A percentile compares a stretch with the other conserved stretches of the same genome.
These are phyloP conservation scores for Daboia siamensis DNA, from an alignment of 2,113 vertebrate genomes.

Conservation along the genomic window DNA sequence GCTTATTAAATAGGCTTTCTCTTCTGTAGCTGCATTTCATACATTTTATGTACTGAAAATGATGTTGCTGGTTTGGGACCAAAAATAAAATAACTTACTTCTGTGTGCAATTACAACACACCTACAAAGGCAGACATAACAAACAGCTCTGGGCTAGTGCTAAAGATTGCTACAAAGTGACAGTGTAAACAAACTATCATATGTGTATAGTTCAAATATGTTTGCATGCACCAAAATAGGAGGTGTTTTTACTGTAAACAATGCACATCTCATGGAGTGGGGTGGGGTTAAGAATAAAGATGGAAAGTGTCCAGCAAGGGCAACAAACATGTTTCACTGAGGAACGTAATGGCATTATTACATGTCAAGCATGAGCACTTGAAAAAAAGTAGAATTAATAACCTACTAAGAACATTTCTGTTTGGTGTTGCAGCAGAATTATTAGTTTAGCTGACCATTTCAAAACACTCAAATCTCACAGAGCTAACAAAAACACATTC, in stretches of 20 bases:
- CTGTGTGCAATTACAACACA: conserved; percentile 14
- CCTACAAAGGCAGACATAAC: neutral
- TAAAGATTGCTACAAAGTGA: neutral
- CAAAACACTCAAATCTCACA: neutral
- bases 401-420: neutral
- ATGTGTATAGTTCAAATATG: conserved; percentile 62
- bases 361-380: neutral
- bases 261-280: accelerated
- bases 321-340: neutral
- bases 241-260: neutral
- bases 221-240: accelerated
- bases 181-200: neutral
- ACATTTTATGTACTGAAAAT: neutral
- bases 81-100: neutral
- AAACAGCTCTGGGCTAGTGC: neutral
- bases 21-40: neutral
- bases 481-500: neutral
- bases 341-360: neutral
- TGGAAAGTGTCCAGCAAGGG: neutral
- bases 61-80: neutral
- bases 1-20: neutral
- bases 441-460: neutral
- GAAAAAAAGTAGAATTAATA: neutral
- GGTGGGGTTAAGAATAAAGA: neutral
- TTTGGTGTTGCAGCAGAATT: neutral